Evolutionary conservation across 2,888 invertebrate species (phyloP).

Genomic region (Clepsis dumicolana): DNA sequence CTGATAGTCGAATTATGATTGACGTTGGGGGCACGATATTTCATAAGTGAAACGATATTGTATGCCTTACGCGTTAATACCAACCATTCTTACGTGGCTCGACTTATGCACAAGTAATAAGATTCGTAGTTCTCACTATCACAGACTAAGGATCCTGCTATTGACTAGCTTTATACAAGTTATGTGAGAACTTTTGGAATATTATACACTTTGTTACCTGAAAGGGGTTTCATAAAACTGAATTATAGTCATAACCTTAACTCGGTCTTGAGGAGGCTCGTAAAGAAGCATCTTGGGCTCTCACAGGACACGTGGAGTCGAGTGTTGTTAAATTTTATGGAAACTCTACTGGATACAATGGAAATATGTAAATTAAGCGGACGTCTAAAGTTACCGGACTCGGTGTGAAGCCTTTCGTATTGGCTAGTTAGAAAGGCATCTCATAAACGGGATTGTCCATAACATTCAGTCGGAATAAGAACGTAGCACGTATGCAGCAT

Average conservation of each 20-base stretch:
- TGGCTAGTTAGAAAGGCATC: conserved; percentile 54
- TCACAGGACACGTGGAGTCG: conserved; percentile 77
- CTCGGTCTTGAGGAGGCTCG: conserved; percentile 78
- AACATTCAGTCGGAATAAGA: conserved; percentile 57
- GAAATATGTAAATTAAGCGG: conserved; percentile 78
- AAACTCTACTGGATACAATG: conserved; percentile 75
- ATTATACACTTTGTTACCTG: conserved; percentile 79
- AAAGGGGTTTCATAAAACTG: conserved; percentile 84
- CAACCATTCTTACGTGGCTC: background rate
- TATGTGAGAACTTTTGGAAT: conserved; percentile 76
- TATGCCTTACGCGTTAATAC: background rate
- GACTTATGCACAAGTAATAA: conserved; percentile 6
- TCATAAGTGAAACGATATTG: too few species aligned
- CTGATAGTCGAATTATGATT: too few species aligned
- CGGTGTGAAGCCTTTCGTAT: conserved; percentile 59
- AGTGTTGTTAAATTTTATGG: conserved; percentile 82
- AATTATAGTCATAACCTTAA: conserved; percentile 83
- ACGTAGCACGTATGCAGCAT: conserved; percentile 54
- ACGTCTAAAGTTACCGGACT: conserved; percentile 57
- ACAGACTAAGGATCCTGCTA: conserved; percentile 46
- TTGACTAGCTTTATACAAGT: conserved; percentile 60
- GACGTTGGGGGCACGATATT: too few species aligned
- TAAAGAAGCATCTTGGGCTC: conserved; percentile 81
- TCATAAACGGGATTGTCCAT: conserved; percentile 54
- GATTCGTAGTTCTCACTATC: conserved; percentile 42